Evolutionary conservation across 2,113 vertebrate genomes (phyloP).

Genomic region (Arizona elegans): DNA sequence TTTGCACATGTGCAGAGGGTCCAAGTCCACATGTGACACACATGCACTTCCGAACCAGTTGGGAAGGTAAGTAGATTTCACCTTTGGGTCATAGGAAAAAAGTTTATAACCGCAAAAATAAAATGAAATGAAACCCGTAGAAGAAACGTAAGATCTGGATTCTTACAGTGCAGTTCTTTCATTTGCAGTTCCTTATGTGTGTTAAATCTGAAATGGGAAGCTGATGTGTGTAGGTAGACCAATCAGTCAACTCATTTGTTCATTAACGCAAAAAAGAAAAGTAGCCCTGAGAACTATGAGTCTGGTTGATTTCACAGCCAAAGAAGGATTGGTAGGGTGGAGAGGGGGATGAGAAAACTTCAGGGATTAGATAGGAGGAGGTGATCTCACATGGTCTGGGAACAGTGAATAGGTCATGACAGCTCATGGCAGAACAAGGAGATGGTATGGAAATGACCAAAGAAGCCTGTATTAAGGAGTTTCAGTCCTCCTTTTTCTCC

Average conservation of each 20-base stretch:
- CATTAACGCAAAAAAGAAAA: not conserved
- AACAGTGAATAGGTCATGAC: not conserved
- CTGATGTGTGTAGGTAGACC: not conserved
- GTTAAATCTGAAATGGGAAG: not conserved
- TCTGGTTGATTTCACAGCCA: not conserved
- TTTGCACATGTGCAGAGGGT: too few species aligned
- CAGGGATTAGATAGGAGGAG: not conserved
- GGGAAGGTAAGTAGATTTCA: too few species aligned
- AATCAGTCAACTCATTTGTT: not conserved
- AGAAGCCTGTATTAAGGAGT: not conserved
- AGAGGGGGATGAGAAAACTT: not conserved
- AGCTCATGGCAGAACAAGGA: not conserved
- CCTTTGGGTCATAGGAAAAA: not conserved
- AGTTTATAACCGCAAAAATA: not conserved
- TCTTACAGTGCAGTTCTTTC: not conserved
- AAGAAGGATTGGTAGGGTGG: not conserved
- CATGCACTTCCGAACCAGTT: too few species aligned
- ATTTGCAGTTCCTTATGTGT: not conserved
- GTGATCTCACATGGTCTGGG: not conserved
- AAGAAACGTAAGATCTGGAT: not conserved
- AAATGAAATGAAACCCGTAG: not conserved
- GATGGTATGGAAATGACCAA: not conserved
- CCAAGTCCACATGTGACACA: too few species aligned
- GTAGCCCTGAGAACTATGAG: not conserved
- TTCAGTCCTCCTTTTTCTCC: not conserved